phyloP scores from a whole-genome alignment of 2,888 invertebrate genomes.

The Hirtodrosophila duncani region DNA sequence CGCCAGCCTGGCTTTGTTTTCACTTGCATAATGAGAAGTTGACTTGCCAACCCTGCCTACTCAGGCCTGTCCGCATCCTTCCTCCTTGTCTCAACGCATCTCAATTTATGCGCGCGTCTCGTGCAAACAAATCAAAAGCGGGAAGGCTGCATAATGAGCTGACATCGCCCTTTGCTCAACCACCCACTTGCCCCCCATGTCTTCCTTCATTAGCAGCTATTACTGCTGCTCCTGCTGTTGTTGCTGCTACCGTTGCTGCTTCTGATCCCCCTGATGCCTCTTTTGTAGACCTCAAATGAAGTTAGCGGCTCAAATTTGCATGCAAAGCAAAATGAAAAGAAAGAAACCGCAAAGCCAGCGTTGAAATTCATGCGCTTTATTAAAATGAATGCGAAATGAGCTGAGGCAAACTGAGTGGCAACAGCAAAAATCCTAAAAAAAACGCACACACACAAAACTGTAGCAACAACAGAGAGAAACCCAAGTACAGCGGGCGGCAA shows the following conservation, averaged over 20 bases:
- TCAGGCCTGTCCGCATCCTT: conserved; percentile 5
- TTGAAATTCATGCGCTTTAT: conserved; percentile 65
- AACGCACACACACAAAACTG: neutral
- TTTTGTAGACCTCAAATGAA: too few species aligned
- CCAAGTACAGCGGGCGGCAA: conserved; percentile 26
- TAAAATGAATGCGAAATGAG: conserved; percentile 68
- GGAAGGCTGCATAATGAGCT: conserved; percentile 66
- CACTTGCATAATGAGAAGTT: conserved; percentile 59
- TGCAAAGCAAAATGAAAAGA: conserved; percentile 46
- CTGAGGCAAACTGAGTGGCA: conserved; percentile 1
- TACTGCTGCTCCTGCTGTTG: neutral
- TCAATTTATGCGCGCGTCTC: conserved; percentile 63
- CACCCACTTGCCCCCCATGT: neutral
- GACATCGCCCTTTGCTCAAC: conserved; percentile 16
- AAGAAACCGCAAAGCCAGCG: conserved; percentile 55
- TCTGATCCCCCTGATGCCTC: too few species aligned
- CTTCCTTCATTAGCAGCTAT: conserved; percentile 54
- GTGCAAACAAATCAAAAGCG: conserved; percentile 58
- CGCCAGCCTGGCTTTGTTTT: conserved; percentile 49
- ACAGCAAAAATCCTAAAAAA: too few species aligned
- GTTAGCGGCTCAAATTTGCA: conserved; percentile 61
- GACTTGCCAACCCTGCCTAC: neutral
- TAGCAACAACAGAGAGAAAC: conserved; percentile 10
- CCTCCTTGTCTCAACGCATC: conserved; percentile 22
- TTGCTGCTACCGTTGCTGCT: too few species aligned